Percentiles rank a stretch among this genome's conserved stretches.
Conservation (phyloP, 2,888 invertebrate species). For the Sarcophaga variegata region DNA sequence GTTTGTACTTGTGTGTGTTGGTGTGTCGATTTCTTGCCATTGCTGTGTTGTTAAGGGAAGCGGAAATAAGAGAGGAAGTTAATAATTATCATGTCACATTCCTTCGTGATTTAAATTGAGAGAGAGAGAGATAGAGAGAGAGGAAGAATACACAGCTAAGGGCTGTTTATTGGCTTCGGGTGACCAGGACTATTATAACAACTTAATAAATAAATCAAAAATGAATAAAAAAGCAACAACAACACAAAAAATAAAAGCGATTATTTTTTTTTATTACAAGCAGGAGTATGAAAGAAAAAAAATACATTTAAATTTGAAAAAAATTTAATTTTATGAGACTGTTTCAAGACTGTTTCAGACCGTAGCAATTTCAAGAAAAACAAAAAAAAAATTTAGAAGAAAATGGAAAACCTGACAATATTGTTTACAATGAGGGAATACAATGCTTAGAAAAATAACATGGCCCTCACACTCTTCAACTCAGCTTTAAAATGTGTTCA, state of each 20-base stretch:
- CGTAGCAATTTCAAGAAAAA: slow-evolving; percentile 44
- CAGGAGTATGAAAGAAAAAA: slow-evolving; percentile 13
- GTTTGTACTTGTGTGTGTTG: too few relatives aligned
- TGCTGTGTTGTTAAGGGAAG: not conserved
- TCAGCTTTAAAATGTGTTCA: slow-evolving; percentile 39
- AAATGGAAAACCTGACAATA: slow-evolving; percentile 25
- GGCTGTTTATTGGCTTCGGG: not conserved
- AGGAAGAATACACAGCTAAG: not conserved
- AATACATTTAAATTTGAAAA: slow-evolving; percentile 44
- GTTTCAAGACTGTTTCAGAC: not conserved
- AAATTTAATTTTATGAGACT: slow-evolving; percentile 12
- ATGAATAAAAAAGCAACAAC: too few relatives aligned
- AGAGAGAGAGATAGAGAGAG: too few relatives aligned
- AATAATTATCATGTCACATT: slow-evolving; percentile 48
- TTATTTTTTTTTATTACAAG: too few relatives aligned
- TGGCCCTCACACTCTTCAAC: not conserved
- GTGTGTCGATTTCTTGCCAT: too few relatives aligned
- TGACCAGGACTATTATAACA: slow-evolving; percentile 29
- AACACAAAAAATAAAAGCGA: too few relatives aligned
- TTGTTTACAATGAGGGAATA: not conserved
- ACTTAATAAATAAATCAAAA: slow-evolving; percentile 30
- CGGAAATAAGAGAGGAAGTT: slow-evolving; percentile 34
- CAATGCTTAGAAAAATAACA: slow-evolving; percentile 1
- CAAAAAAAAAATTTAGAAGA: slow-evolving; percentile 24
- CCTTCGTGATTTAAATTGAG: not conserved